Evolutionary conservation across 2,113 vertebrate genomes (phyloP).

Genomic region (Potamarius usumacintae): DNA sequence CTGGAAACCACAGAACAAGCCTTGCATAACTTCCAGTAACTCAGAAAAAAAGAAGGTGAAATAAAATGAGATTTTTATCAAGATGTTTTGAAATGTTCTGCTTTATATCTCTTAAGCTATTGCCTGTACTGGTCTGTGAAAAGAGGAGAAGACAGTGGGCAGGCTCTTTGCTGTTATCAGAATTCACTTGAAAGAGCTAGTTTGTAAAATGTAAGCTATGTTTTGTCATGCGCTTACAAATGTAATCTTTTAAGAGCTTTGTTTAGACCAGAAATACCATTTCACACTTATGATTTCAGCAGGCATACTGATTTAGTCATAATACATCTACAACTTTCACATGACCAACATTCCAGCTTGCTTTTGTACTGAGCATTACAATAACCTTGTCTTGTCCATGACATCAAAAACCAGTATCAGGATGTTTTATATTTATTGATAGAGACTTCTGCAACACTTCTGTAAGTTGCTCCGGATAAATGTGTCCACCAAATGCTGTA

Average conservation of each 20-base stretch:
- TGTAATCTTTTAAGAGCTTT: conserved; percentile 28
- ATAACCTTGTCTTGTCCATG: background rate
- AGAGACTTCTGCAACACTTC: background rate
- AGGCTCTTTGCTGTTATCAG: background rate
- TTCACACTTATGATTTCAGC: background rate
- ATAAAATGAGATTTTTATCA: conserved; percentile 10
- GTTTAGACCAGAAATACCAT: conserved; percentile 29
- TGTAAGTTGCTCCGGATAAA: background rate
- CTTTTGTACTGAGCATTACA: background rate
- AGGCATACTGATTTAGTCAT: background rate
- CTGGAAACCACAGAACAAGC: conserved; percentile 26
- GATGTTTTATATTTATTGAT: background rate
- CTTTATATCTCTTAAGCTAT: background rate
- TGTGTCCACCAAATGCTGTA: background rate
- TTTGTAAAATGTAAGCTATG: conserved; percentile 40
- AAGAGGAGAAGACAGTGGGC: too few relatives aligned
- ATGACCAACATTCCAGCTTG: background rate
- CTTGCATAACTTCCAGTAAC: conserved; percentile 28
- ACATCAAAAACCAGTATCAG: too few relatives aligned
- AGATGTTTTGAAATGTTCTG: conserved; percentile 17
- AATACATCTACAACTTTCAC: background rate
- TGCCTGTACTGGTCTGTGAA: background rate
- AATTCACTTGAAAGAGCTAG: conserved; percentile 27
- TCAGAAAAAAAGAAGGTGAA: conserved; percentile 33
- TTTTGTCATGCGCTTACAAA: conserved; percentile 17